A percentile compares a stretch with the other conserved stretches of the same genome.
Evolutionary conservation across 2,113 vertebrate species (phyloP).

Genomic region (Melanocharis versteri): DNA sequence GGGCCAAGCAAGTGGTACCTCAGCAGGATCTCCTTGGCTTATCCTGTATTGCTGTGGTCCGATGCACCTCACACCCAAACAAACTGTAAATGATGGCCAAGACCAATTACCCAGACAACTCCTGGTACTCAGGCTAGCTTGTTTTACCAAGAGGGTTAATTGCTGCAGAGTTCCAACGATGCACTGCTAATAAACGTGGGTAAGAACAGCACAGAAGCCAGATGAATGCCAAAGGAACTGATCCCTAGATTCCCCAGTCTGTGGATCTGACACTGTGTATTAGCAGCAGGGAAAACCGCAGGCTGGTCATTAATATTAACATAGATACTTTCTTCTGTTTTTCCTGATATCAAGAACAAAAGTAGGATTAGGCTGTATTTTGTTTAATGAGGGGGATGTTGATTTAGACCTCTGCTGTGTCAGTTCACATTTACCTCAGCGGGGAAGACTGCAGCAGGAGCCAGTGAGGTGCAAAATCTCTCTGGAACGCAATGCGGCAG

Average conservation of each 20-base stretch:
- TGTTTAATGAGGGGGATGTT: constrained; percentile 20
- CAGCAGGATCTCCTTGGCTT: not conserved
- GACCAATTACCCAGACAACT: not conserved
- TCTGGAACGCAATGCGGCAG: not conserved
- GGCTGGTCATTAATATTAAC: constrained; percentile 40
- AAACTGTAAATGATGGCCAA: not conserved
- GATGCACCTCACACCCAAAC: not conserved
- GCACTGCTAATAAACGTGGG: constrained; percentile 48
- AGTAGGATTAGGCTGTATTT: constrained; percentile 36
- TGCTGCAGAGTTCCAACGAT: not conserved
- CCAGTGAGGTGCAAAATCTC: constrained; percentile 48
- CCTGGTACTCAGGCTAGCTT: not conserved
- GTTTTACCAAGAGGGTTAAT: not conserved
- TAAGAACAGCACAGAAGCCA: not conserved
- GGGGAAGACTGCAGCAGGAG: not conserved
- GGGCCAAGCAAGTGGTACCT: not conserved
- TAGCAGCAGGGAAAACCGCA: not conserved
- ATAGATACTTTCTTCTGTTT: constrained; percentile 52
- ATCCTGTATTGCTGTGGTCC: not conserved
- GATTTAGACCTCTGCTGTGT: constrained; percentile 25
- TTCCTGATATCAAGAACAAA: constrained; percentile 25
- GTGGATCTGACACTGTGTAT: constrained; percentile 44
- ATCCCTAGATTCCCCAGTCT: constrained; percentile 12
- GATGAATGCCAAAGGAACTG: not conserved
- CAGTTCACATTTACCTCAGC: constrained; percentile 29